Conservation (phyloP, 2,113 vertebrate species). For the Piaya cayana region DNA sequence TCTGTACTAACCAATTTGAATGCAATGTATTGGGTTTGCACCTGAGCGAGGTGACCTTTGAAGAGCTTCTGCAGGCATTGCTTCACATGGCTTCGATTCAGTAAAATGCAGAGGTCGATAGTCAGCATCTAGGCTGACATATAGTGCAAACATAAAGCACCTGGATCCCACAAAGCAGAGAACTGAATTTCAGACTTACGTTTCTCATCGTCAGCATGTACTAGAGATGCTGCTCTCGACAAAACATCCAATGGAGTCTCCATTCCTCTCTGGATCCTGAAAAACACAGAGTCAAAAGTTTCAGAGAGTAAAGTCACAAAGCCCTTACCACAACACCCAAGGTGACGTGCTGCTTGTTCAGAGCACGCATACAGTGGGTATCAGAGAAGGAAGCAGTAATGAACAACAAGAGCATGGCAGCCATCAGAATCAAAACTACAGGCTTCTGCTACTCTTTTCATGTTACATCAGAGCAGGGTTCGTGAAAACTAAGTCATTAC, state of each 20-base stretch:
- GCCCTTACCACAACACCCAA: background rate
- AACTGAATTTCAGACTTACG: constrained; percentile 81
- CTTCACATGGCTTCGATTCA: background rate
- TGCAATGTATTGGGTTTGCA: background rate
- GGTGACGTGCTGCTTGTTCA: background rate
- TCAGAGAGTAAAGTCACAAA: background rate
- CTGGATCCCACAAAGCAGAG: background rate
- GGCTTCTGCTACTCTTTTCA: background rate
- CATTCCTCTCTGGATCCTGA: constrained; percentile 84
- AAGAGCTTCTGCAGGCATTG: background rate
- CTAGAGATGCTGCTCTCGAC: constrained; percentile 96
- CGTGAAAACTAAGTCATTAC: background rate
- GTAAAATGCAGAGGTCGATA: background rate
- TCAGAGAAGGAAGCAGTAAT: background rate
- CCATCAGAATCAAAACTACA: background rate
- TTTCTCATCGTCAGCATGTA: constrained; percentile 96
- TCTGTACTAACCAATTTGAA: background rate
- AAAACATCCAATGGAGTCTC: constrained; percentile 97
- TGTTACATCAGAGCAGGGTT: background rate
- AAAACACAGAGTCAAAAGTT: background rate
- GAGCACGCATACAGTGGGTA: background rate
- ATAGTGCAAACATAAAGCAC: background rate
- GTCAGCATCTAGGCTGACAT: fast-evolving
- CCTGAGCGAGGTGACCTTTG: background rate
- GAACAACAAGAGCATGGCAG: background rate